Evolutionary conservation across 1,140 invertebrate species (phyloP).

Genomic region (Akabosia matsudoensis): DNA sequence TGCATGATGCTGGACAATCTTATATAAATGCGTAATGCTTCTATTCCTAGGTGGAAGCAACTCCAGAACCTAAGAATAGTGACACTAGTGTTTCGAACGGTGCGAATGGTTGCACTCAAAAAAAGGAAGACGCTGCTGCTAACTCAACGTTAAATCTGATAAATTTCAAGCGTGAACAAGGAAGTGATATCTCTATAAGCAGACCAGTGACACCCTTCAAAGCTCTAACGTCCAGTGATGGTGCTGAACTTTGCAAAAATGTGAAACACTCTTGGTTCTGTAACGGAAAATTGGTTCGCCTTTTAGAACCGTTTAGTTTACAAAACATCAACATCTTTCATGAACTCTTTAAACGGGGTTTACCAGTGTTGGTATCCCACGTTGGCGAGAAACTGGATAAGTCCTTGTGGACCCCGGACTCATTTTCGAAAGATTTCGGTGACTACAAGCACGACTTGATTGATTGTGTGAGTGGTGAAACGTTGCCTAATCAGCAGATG

Average conservation of each 20-base stretch:
- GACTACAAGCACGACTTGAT: slow-evolving; percentile 87
- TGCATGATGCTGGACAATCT: too few species aligned
- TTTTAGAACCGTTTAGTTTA: slow-evolving; percentile 75
- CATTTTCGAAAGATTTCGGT: slow-evolving; percentile 86
- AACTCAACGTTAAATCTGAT: slow-evolving; percentile 53
- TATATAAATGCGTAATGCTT: too few species aligned
- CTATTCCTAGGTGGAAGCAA: too few species aligned
- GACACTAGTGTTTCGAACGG: too few species aligned
- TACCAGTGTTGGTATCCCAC: slow-evolving; percentile 92
- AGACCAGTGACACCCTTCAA: background rate
- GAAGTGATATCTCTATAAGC: slow-evolving; percentile 8
- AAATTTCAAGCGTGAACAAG: slow-evolving; percentile 47
- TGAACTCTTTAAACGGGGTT: slow-evolving; percentile 66
- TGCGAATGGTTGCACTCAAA: background rate
- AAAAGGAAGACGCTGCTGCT: slow-evolving; percentile 54
- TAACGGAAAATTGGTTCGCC: slow-evolving; percentile 79
- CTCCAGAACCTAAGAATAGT: too few species aligned
- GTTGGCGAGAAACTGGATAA: slow-evolving; percentile 73
- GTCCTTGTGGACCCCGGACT: slow-evolving; percentile 81
- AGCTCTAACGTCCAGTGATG: slow-evolving; percentile 48
- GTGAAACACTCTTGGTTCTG: slow-evolving; percentile 67
- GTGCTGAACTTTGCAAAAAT: slow-evolving; percentile 58
- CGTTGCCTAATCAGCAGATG: slow-evolving; percentile 84
- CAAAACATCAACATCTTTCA: slow-evolving; percentile 84
- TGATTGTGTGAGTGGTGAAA: slow-evolving; percentile 83